Base-by-base conservation (phyloP, 2,797 vertebrate genomes). In the Mionectes olivaceus region DNA sequence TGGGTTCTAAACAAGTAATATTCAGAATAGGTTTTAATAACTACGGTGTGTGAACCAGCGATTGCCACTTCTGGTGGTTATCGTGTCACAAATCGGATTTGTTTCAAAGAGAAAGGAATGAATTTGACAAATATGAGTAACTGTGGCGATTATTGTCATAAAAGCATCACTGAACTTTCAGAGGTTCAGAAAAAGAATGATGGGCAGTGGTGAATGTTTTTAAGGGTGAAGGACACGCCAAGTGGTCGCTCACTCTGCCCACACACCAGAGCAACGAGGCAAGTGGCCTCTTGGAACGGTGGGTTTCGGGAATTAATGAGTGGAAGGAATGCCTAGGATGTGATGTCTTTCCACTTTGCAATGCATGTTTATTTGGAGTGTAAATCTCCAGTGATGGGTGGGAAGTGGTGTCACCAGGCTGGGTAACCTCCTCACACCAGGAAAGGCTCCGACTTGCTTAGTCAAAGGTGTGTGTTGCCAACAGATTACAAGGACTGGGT, bases 371-470 rank as follows among this genome's bases (percentile, higher is more conserved):
- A 3, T 71, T 55, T 65, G 64, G n/a, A n/a, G 39, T 4, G 24
- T 28, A 6, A 32, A 23, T 68, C 59, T 82, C 68, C 64, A 17
- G 52, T 55, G 33, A 5, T 33, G 64, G 56, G 52, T 78, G 88
- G 74, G 89, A 87, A 96, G 68, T 19, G 55, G 60, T 77, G 80
- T 94, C 88, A 79, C 61, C 78, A 71, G 74, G 35, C 69, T 90
- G 68, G 39, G 16, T 59, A 49, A 83, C 44, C 49, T 35, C 46
- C 70, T 81, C 46, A 30, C 64, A 47, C 52, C 27, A 74, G 21
- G 37, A 83, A 22, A 60, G 76, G 74, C 56, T 83, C 47, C 67
- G 82, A 61, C 79, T 94, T 84, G 73, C 74, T 89, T 75, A 65
- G 80, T 60, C 83, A 83, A 86, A 93, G 67, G 46, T 50, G 23